phyloP scores from a whole-genome alignment of 2,888 invertebrate genomes.

The Latrodectus elegans region DNA sequence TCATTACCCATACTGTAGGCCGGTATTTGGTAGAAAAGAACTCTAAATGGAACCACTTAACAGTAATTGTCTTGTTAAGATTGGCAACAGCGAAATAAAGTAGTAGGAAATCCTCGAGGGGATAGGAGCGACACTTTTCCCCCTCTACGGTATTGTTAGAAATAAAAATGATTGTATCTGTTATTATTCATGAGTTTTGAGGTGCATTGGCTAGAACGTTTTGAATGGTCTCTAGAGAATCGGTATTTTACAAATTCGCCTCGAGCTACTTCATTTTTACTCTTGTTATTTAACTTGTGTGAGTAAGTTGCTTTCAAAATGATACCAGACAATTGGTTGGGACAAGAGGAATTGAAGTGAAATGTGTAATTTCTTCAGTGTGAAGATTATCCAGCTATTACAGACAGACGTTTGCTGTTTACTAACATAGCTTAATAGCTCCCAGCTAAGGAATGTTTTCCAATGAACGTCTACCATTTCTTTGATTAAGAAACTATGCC shows the following conservation, averaged over 20 bases:
- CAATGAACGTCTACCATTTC: too few species aligned
- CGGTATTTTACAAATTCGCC: slow-evolving; percentile 45
- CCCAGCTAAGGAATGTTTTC: slow-evolving; percentile 13
- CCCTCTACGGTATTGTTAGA: neutral
- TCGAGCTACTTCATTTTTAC: neutral
- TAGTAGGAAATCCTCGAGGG: neutral
- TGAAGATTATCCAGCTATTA: slow-evolving; percentile 36
- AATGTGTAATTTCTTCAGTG: slow-evolving; percentile 7
- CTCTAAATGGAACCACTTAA: slow-evolving; percentile 59
- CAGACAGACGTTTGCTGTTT: slow-evolving; percentile 14
- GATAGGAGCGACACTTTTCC: neutral
- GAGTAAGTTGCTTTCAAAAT: slow-evolving; percentile 14
- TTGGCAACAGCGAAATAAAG: slow-evolving; percentile 14
- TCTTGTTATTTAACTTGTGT: neutral
- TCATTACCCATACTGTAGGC: slow-evolving; percentile 42
- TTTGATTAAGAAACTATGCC: too few species aligned
- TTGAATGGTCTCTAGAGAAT: slow-evolving; percentile 40
- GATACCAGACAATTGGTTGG: neutral
- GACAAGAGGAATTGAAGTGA: neutral
- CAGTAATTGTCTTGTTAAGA: slow-evolving; percentile 62
- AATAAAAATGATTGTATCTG: slow-evolving; percentile 15
- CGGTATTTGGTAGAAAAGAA: slow-evolving; percentile 47
- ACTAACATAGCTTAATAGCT: slow-evolving; percentile 39
- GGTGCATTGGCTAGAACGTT: slow-evolving; percentile 32
- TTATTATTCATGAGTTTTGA: slow-evolving; percentile 69